Evolutionary conservation across 2,888 invertebrate genomes (phyloP).

Genomic region (Leptopilina syphax): DNA sequence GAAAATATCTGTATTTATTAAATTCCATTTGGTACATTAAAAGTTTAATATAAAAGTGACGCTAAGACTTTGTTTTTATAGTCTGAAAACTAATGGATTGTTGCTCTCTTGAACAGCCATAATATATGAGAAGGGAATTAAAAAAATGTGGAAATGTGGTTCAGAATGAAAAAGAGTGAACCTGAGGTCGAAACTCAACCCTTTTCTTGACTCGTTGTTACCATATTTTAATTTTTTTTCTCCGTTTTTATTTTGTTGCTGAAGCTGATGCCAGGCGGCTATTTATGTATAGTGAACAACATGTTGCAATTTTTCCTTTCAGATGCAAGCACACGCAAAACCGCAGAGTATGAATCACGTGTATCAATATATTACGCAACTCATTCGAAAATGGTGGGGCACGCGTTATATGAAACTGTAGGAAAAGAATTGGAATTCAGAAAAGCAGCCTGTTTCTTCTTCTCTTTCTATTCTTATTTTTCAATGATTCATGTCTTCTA

Average conservation of each 20-base stretch:
- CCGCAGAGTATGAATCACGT: constrained; percentile 36
- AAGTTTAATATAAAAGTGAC: too few species aligned
- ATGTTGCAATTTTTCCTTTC: constrained; percentile 38
- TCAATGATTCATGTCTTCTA: constrained; percentile 31
- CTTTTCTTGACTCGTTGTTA: constrained; percentile 29
- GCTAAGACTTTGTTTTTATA: too few species aligned
- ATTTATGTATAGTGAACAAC: constrained; percentile 22
- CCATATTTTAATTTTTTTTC: neutral
- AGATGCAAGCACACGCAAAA: constrained; percentile 40
- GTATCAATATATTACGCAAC: constrained; percentile 38
- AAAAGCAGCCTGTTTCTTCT: constrained; percentile 3
- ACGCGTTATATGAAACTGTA: constrained; percentile 25
- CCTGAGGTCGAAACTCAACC: constrained; percentile 20
- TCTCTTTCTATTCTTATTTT: neutral
- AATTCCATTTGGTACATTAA: too few species aligned
- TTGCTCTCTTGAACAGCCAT: neutral
- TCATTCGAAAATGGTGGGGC: constrained; percentile 18
- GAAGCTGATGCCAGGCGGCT: constrained; percentile 30
- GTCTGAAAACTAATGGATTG: too few species aligned
- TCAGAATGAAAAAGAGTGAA: constrained; percentile 4
- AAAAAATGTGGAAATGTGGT: constrained; percentile 19
- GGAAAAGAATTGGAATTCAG: constrained; percentile 32
- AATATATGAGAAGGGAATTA: neutral
- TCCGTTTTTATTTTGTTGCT: neutral
- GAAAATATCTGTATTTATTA: too few species aligned